Conservation (phyloP, 2,888 invertebrate genomes). For the Carterocephalus palaemon region DNA sequence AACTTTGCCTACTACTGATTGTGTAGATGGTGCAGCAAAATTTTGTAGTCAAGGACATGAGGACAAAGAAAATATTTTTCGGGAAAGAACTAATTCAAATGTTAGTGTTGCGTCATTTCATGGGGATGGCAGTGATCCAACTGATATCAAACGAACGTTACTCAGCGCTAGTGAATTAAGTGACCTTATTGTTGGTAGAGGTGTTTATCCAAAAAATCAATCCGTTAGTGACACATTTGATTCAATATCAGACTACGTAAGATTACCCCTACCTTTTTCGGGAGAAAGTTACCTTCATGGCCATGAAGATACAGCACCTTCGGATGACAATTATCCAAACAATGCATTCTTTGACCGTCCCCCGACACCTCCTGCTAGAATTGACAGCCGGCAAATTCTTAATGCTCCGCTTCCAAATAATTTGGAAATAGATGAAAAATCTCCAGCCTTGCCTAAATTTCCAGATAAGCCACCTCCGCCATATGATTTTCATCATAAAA, state of each 20-base stretch:
- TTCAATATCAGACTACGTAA: constrained; percentile 94
- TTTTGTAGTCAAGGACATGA: constrained; percentile 62
- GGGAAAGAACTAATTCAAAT: constrained; percentile 87
- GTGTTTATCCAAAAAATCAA: constrained; percentile 84
- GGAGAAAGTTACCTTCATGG: constrained; percentile 80
- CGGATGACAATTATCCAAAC: constrained; percentile 73
- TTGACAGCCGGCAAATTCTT: constrained; percentile 79
- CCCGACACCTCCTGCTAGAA: constrained; percentile 84
- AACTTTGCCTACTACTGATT: constrained; percentile 63
- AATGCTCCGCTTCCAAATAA: constrained; percentile 72
- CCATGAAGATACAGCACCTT: constrained; percentile 80
- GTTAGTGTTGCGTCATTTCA: constrained; percentile 90
- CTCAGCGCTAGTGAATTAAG: constrained; percentile 91
- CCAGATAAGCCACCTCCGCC: constrained; percentile 83
- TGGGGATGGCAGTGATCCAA: constrained; percentile 93
- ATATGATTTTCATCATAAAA: constrained; percentile 82
- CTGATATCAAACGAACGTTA: constrained; percentile 86
- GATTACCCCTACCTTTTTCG: constrained; percentile 81
- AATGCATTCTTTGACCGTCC: constrained; percentile 77
- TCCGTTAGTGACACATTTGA: constrained; percentile 91
- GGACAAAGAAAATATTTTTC: constrained; percentile 72
- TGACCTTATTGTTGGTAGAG: constrained; percentile 89
- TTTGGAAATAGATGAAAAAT: constrained; percentile 56
- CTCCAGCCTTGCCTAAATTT: constrained; percentile 42
- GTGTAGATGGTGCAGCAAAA: constrained; percentile 66